Conservation (phyloP, 2,888 invertebrate genomes). For the Euplagia quadripunctaria region DNA sequence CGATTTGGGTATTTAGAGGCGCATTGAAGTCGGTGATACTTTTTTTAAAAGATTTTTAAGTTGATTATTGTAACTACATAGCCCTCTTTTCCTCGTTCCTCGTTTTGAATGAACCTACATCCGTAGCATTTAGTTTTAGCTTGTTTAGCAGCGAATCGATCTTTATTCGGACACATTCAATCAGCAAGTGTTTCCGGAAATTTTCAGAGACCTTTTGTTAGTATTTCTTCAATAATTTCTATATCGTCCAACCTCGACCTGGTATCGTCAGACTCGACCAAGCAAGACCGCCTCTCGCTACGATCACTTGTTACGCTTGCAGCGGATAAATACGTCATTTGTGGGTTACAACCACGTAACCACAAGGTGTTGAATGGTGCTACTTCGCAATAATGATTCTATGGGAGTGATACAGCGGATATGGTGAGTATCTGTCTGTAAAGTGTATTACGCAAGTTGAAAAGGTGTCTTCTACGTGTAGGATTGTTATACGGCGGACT, state of each 20-base stretch:
- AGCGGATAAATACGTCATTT: not conserved
- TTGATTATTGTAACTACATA: too few relatives aligned
- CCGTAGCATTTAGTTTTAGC: too few relatives aligned
- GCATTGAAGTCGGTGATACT: too few relatives aligned
- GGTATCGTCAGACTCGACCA: not conserved
- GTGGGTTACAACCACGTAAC: constrained; percentile 15
- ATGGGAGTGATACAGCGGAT: constrained; percentile 6
- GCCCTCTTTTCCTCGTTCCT: too few relatives aligned
- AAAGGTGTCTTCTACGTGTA: not conserved
- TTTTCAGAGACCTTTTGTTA: not conserved
- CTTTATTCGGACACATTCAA: too few relatives aligned
- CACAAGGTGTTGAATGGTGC: constrained; percentile 9
- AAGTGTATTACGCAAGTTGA: not conserved
- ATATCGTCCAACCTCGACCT: not conserved
- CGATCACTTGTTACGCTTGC: not conserved
- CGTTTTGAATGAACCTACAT: too few relatives aligned
- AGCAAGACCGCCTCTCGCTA: not conserved
- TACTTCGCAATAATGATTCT: constrained; percentile 2
- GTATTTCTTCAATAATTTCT: not conserved
- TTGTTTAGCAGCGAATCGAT: too few relatives aligned
- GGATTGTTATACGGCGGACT: too few relatives aligned
- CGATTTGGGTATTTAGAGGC: too few relatives aligned
- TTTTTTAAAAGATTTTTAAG: too few relatives aligned
- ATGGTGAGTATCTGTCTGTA: not conserved
- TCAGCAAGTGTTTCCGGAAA: too few relatives aligned